Conservation (phyloP, 92 coral and sea anemone genomes). For the Parazoanthus atlanticus region DNA sequence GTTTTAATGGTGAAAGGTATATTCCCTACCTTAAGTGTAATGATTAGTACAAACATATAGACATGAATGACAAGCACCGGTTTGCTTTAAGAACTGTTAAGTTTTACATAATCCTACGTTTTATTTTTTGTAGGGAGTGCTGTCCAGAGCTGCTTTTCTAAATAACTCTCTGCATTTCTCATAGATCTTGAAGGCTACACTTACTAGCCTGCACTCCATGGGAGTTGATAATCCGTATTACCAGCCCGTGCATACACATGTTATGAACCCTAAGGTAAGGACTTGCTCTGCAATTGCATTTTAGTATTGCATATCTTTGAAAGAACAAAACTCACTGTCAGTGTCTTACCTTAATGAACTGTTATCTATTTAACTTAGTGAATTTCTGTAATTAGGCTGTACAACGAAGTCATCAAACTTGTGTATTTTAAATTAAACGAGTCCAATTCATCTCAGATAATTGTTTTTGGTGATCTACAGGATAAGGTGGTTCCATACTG, state of each 20-base stretch:
- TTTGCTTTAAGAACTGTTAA: not conserved
- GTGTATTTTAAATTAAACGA: too few relatives aligned
- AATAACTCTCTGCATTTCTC: not conserved
- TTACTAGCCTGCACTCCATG: slow-evolving; percentile 78
- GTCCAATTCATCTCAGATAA: too few relatives aligned
- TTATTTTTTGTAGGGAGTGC: not conserved
- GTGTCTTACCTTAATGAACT: too few relatives aligned
- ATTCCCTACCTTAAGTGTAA: not conserved
- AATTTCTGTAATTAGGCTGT: too few relatives aligned
- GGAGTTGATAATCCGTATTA: slow-evolving; percentile 89
- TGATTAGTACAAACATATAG: not conserved
- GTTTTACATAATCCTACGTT: not conserved
- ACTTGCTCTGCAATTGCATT: too few relatives aligned
- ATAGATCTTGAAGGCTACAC: slow-evolving; percentile 81
- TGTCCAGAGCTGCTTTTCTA: not conserved
- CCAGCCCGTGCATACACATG: slow-evolving; percentile 84
- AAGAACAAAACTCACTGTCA: not conserved
- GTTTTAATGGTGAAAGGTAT: too few relatives aligned
- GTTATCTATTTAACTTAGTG: too few relatives aligned
- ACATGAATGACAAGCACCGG: not conserved
- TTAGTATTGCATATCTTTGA: too few relatives aligned
- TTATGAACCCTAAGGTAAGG: slow-evolving; percentile 92
- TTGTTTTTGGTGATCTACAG: too few relatives aligned
- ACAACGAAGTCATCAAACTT: too few relatives aligned
- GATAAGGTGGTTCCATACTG: too few relatives aligned